Evolutionary conservation across 2,797 vertebrate species (phyloP), one percentile per base, ranked within the genome.

Genomic region (Sebastes paucispinis): DNA sequence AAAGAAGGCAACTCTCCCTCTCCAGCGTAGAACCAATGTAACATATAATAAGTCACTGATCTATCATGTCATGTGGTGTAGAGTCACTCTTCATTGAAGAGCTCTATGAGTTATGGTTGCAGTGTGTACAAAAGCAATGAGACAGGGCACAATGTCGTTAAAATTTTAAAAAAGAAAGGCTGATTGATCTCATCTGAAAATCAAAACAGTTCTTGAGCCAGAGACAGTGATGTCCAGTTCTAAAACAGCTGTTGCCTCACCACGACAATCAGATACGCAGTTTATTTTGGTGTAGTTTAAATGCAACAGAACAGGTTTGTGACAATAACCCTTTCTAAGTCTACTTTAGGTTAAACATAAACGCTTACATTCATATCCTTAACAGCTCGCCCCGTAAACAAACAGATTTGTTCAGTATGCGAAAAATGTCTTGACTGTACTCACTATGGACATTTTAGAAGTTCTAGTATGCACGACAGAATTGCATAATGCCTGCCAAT

Each of bases 191-290:
- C 34, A 34, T 92, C 88, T 89, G 85, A 91, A 94, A 95, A 95
- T 91, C 82, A 95, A 95, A 96, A 96, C 96, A 96, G 95, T 96
- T 95, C 93, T 95, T 88, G 89, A 96, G 95, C 96, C 96, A 93
- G 85, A 92, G 89, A 92, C 93, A 93, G 92, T 94, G 91, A 92
- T 86, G 86, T 92, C 90, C 93, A 93, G 91, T 94, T 91, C 87
- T 88, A 79, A 89, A 89, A 93, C 88, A 89, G 85, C 88, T 87
- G 82, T 90, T 85, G 84, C 87, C 89, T 89, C 85, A 79, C 85
- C 78, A 92, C 81, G 65, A 89, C 91, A 92, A 92, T 91, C 89
- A 91, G 73, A 87, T 84, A 75, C 24, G 79, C 84, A 92, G 83
- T 90, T 90, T 85, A 79, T 91, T 95, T 94, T 95, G 94, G 94